Evolutionary conservation across 1,140 invertebrate species (phyloP), one percentile per base, ranked within the genome.

Genomic region (Leptestheria dahalacensis): DNA sequence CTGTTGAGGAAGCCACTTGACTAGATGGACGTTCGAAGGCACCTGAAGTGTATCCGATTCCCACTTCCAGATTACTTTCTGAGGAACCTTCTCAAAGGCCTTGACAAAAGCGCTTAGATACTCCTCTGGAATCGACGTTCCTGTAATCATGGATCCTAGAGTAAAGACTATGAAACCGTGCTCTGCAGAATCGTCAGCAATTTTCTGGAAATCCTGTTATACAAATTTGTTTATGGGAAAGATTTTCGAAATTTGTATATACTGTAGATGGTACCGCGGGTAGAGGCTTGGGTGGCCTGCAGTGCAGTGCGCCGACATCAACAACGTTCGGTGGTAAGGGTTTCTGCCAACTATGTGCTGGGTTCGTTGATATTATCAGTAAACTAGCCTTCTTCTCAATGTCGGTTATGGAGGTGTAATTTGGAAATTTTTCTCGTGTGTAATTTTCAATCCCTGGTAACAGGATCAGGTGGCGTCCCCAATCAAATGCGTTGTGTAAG

Each of bases 1-100:
- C 57, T 69, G 67, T 53, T 69, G 68, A 3, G 68, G 68, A 12
- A 67, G 55, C 68, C 68, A 69, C 29, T 66, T 62, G 23, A 64
- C 33, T 9, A 69, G 18, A 20, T 64, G 63, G 11, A 69, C 66
- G 55, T 69, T 70, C 9, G 64, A 57, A 15, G 65, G 48, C n/a
- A 60, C 58, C 11, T 62, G 51, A 23, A 57, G 57, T 11, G 60
- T 56, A 53, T 61, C 50, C 1, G 60, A 66, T 67, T 84, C 82
- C 77, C 70, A 82, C 74, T 76, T 81, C 78, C 71, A 81, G 6
- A 83, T 55, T 1, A 82, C 73, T 55, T 74, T 74, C 62, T 82
- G 77, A 10, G 74, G 75, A 58, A 79, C 61, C 64, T 75, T 73
- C 0, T 71, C 68, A 20, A 82, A 74, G 2, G 71, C 74, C 2